phyloP scores from a whole-genome alignment of 2,888 invertebrate species.

The Sacculina carcini region DNA sequence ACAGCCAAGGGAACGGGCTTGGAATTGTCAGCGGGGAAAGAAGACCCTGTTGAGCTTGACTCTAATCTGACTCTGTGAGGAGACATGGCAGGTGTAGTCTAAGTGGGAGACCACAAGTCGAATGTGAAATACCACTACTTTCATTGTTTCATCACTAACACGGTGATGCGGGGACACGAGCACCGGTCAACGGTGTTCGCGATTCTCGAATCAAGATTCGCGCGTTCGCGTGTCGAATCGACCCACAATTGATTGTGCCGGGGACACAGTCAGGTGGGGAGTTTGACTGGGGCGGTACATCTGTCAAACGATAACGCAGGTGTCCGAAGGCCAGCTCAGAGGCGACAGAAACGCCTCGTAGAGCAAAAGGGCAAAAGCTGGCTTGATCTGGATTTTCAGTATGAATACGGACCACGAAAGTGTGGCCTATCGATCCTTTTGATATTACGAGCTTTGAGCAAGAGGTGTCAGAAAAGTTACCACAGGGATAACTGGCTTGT shows the following conservation, averaged over 20 bases:
- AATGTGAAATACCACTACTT: no score
- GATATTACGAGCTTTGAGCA: no score
- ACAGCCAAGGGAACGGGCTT: conserved; percentile 39
- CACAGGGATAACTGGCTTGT: conserved; percentile 24
- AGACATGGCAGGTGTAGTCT: not conserved
- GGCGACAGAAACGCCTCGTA: conserved; percentile 41
- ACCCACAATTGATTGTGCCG: no score
- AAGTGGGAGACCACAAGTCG: no score
- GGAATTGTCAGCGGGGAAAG: conserved; percentile 40
- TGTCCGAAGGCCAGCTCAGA: conserved; percentile 34
- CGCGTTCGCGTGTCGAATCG: no score
- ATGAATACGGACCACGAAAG: conserved; percentile 36
- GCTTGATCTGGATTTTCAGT: conserved; percentile 38
- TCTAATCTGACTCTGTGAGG: conserved; percentile 13
- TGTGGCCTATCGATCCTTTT: conserved; percentile 39
- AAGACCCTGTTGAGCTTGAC: conserved; percentile 32
- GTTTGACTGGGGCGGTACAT: no score
- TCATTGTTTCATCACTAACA: conserved; percentile 29
- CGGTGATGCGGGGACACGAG: conserved; percentile 21
- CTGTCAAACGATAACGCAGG: no score
- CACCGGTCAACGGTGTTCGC: no score
- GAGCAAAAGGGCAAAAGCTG: conserved; percentile 41
- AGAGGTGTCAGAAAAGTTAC: no score
- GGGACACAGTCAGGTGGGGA: conserved; percentile 34
- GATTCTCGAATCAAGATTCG: no score